Base-by-base conservation (phyloP, 1,140 invertebrate genomes). In the Hesperophylax magnus region DNA sequence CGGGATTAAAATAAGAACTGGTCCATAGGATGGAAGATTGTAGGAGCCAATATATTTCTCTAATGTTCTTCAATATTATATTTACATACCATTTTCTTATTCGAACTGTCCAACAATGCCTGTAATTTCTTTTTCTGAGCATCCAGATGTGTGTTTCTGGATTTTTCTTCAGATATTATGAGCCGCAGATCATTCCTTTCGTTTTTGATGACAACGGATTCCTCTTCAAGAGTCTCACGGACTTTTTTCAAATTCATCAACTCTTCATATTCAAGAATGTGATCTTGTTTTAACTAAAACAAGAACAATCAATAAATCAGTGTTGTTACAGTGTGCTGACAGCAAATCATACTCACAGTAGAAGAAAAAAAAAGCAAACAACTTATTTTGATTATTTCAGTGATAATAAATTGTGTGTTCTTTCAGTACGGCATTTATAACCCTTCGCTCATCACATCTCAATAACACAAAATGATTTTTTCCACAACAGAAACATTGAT, bases 81-180 rank as follows among this genome's bases (percentile, higher is more conserved):
- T 56, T 1, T 61, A 86, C 61, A 82, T 87, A 92, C 92, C 88
- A 92, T 90, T 61, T 87, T 89, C 78, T 88, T 90, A 81, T 90
- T 90, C 5, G 87, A 85, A 20, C 88, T 87, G 54, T 91, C 89
- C 2, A 92, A 65, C 34, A 88, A 85, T 24, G 84, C 77, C 61
- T 92, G 86, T 22, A 93, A 81, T 22, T 87, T 83, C n/a, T 81
- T 82, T 85, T 91, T 92, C 76, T 91, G 89, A 52, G 91, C 86
- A 77, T 91, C 88, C 56, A 93, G 85, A 83, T 88, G 88, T 15
- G 83, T 83, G 81, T 88, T 89, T 80, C 87, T 87, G 63, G 85
- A 88, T 47, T 88, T 88, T 86, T 93, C 92, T 82, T 92, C 90
- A 76, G 90, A 90, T 3, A 93, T 79, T 81, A 90, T 90, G 2